Percentiles rank a stretch among this genome's conserved stretches.
Evolutionary conservation across 2,113 vertebrate species (phyloP).

Genomic region (Prietella phreatophila): DNA sequence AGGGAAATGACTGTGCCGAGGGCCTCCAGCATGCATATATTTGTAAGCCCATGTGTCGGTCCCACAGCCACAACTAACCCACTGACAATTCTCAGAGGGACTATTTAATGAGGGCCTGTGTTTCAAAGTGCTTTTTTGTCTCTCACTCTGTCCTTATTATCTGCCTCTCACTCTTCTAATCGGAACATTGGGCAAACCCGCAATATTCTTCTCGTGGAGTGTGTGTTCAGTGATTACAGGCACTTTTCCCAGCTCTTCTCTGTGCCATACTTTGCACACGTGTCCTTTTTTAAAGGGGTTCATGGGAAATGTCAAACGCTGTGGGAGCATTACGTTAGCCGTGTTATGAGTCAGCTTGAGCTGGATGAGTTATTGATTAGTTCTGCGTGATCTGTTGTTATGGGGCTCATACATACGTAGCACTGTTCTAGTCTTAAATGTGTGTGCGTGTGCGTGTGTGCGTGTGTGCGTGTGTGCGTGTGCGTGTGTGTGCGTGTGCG

Average conservation of each 20-base stretch:
- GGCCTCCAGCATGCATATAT: constrained; percentile 48
- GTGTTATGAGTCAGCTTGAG: constrained; percentile 33
- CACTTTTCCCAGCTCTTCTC: constrained; percentile 17
- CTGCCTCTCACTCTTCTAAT: constrained; percentile 2
- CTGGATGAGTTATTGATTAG: constrained; percentile 39
- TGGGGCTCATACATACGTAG: not conserved
- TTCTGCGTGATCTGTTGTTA: not conserved
- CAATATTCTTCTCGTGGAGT: constrained; percentile 3
- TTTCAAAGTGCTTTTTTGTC: constrained; percentile 26
- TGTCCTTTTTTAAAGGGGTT: constrained; percentile 24
- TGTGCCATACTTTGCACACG: not conserved
- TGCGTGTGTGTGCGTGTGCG: no score
- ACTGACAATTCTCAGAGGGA: constrained; percentile 21
- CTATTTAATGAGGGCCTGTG: constrained; percentile 22
- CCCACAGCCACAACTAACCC: constrained; percentile 44
- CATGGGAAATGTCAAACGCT: constrained; percentile 27
- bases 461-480: no score
- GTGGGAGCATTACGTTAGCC: constrained; percentile 6
- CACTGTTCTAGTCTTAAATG: constrained; percentile 16
- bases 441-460: not conserved
- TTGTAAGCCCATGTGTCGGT: constrained; percentile 42
- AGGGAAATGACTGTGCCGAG: constrained; percentile 53
- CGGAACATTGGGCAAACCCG: not conserved
- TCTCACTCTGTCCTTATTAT: constrained; percentile 33
- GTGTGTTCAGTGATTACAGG: constrained; percentile 35